Conservation (phyloP, 2,113 vertebrate genomes). For the Muntiacus muntjak region DNA sequence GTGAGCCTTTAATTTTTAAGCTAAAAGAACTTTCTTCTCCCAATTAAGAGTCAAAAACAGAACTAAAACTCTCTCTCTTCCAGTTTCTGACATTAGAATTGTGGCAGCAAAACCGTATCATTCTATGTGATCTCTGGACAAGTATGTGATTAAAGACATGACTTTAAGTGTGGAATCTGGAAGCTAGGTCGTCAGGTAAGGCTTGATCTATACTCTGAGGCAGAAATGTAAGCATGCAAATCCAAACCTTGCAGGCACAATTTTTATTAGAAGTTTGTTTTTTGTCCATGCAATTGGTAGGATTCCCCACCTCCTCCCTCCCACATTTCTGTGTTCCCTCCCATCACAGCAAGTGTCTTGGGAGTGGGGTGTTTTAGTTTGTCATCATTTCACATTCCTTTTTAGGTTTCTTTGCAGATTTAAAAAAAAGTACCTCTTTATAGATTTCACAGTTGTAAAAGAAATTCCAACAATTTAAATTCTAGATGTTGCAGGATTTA, state of each 20-base stretch:
- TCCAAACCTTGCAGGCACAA: neutral
- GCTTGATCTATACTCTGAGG: neutral
- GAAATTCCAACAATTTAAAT: conserved; percentile 22
- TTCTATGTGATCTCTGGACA: neutral
- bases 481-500: neutral
- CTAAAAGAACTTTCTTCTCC: neutral
- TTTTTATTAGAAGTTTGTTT: neutral
- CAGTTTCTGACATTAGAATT: neutral
- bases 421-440: neutral
- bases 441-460: neutral
- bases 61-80: neutral
- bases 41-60: neutral
- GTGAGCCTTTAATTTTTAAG: neutral
- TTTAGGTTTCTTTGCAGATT: neutral
- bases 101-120: neutral
- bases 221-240: neutral
- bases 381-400: neutral
- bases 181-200: neutral
- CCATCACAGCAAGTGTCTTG: neutral
- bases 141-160: neutral
- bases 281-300: neutral
- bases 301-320: no score
- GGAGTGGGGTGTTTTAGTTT: neutral
- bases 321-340: neutral
- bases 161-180: neutral